These are phyloP conservation scores for Distichodus sexfasciatus DNA, from an alignment of 2,797 vertebrate species.

Conservation along the genomic window DNA sequence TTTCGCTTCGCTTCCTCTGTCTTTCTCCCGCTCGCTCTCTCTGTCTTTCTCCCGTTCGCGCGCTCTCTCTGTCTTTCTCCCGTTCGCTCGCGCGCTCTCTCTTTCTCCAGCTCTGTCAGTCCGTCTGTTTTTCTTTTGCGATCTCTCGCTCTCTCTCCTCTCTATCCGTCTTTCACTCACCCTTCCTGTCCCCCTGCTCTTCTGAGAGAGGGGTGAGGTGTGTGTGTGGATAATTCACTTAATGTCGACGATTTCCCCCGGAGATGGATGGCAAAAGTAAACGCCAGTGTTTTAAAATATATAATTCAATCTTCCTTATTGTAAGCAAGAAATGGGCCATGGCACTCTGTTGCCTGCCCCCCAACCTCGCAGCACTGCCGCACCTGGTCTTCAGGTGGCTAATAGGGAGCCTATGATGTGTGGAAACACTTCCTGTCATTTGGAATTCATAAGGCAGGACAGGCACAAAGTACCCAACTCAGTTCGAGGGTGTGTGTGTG, in stretches of 20 bases:
- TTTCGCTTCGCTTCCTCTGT: too few relatives aligned
- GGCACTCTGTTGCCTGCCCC: constrained; percentile 16
- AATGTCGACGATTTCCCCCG: constrained; percentile 46
- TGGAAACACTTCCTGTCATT: constrained; percentile 25
- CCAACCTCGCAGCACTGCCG: constrained; percentile 19
- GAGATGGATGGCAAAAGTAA: constrained; percentile 51
- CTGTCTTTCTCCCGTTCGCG: too few relatives aligned
- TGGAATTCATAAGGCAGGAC: constrained; percentile 27
- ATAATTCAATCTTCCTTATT: constrained; percentile 55
- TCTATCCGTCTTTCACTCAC: too few relatives aligned
- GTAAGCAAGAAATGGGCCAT: constrained; percentile 59
- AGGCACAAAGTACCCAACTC: neutral
- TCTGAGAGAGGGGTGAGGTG: neutral
- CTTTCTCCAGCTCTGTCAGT: too few relatives aligned
- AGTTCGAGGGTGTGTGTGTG: neutral
- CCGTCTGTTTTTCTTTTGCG: too few relatives aligned
- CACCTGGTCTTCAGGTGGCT: constrained; percentile 6
- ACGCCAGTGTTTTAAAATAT: constrained; percentile 47
- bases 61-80: too few relatives aligned
- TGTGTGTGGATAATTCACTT: constrained; percentile 45
- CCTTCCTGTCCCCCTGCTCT: too few relatives aligned
- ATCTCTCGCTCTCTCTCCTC: too few relatives aligned
- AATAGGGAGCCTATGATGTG: constrained; percentile 35
- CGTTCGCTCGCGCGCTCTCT: too few relatives aligned
- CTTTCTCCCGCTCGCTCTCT: too few relatives aligned